Evolutionary conservation across 2,797 vertebrate species (phyloP).

Genomic region (Acomys russatus): DNA sequence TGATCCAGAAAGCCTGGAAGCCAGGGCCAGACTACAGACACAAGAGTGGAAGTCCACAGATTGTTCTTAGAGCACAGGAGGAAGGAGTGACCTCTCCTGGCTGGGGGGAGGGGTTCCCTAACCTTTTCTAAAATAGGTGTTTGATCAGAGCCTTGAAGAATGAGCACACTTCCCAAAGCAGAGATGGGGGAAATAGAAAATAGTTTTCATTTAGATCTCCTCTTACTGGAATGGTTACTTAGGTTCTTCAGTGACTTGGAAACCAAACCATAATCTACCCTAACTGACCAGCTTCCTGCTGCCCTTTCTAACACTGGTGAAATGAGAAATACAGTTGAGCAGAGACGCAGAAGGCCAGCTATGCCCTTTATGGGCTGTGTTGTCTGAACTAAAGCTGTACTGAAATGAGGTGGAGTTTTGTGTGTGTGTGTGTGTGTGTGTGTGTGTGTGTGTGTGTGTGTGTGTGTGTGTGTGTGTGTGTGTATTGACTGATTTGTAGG

Average conservation of each 20-base stretch:
- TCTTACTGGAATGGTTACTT: neutral
- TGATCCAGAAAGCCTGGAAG: neutral
- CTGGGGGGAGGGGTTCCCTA: conserved; percentile 8
- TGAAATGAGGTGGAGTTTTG: no score
- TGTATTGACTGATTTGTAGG: neutral
- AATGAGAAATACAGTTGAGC: neutral
- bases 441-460: no score
- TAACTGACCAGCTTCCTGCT: neutral
- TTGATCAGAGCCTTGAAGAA: conserved; percentile 51
- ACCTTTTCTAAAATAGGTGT: conserved; percentile 10
- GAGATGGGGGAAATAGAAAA: conserved; percentile 5
- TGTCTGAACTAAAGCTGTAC: neutral
- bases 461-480: neutral
- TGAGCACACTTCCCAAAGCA: conserved; percentile 50
- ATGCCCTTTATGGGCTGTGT: neutral
- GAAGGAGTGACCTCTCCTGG: neutral
- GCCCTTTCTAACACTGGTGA: neutral
- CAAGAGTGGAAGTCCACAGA: neutral
- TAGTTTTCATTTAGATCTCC: neutral
- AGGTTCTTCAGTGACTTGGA: conserved; percentile 1
- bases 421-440: no score
- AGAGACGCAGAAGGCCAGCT: neutral
- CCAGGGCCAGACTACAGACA: neutral
- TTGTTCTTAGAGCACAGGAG: neutral
- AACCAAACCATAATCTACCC: neutral